These are phyloP conservation scores for Sternotherus odoratus DNA, from an alignment of 2,797 vertebrate species.

Conservation along the genomic window DNA sequence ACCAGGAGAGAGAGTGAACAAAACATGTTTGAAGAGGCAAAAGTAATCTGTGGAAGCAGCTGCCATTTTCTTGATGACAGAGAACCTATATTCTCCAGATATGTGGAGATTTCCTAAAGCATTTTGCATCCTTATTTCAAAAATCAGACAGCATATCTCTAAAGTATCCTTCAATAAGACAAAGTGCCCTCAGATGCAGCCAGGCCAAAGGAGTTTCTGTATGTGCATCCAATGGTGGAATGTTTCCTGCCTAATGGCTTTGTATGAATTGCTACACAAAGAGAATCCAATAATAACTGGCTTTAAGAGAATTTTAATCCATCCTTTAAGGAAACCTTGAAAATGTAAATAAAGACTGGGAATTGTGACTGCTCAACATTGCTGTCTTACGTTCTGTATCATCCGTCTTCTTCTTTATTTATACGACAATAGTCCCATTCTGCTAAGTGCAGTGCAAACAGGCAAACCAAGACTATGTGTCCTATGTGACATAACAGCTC, in stretches of 20 bases:
- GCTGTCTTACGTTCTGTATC: background rate
- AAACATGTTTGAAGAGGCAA: background rate
- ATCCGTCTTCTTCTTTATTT: background rate
- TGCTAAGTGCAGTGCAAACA: background rate
- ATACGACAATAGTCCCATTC: background rate
- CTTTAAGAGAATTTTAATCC: background rate
- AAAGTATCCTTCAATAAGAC: accelerated
- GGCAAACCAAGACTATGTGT: background rate
- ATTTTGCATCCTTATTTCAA: background rate
- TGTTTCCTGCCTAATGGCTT: background rate
- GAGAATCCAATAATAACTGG: background rate
- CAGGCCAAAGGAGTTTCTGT: background rate
- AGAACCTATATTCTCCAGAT: accelerated
- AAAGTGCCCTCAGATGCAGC: accelerated
- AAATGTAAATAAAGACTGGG: background rate
- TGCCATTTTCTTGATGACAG: accelerated
- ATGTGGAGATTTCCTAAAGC: background rate
- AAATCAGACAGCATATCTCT: accelerated
- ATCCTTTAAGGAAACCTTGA: background rate
- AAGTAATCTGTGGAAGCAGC: background rate
- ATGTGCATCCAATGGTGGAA: background rate
- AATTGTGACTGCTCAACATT: background rate
- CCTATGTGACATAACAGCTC: background rate
- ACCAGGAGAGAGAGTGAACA: accelerated
- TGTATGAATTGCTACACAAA: background rate